Evolutionary conservation across 2,888 invertebrate species (phyloP), one percentile per base, ranked within the genome.

Genomic region (Lepeophtheirus nordmannii): DNA sequence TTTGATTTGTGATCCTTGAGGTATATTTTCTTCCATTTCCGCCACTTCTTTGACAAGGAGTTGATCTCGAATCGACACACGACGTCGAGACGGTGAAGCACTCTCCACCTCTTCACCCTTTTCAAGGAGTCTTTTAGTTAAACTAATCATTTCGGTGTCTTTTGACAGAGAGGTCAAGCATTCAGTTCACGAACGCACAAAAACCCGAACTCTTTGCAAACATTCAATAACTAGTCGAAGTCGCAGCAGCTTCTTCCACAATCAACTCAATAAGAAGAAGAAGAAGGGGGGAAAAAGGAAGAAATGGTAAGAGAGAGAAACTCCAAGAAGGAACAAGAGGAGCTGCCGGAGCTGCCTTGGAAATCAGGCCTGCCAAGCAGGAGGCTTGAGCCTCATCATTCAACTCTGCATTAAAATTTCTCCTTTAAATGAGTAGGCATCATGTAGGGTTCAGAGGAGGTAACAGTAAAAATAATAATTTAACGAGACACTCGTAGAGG

Each of bases 1-100:
- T 71, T 22, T 58, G 20, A 88, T 81, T 73, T 83, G 81, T 77
- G 91, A 91, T 14, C 87, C 86, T 67, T 79, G 76, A 30, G 91
- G 90, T 69, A 91, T 80, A 71, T 85, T 84, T 74, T 87, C 86
- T 71, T 88, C 84, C 86, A 93, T 85, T 78, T 93, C 92, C 72
- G 81, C 82, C 23, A 84, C 80, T 80, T 89, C 89, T 79, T 87
- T 85, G 58, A 87, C 82, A 67, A 89, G 76, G 65, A 89, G 78
- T 76, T 85, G 85, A 73, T 89, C 89, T 72, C 89, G 79, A 68
- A 88, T 80, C 39, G 87, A 87, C 70, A 84, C 83, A 73, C 87
- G 46, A 3, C 39, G 23, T 10, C 14, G 20, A 17, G 57, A 22
- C 1, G 58, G 11, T 1, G 56, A 17, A 22, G 17, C 30, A 8